A percentile compares a stretch with the other conserved stretches of the same genome.
Conservation (phyloP, 2,888 invertebrate genomes). For the Cantharis flavilabris region DNA sequence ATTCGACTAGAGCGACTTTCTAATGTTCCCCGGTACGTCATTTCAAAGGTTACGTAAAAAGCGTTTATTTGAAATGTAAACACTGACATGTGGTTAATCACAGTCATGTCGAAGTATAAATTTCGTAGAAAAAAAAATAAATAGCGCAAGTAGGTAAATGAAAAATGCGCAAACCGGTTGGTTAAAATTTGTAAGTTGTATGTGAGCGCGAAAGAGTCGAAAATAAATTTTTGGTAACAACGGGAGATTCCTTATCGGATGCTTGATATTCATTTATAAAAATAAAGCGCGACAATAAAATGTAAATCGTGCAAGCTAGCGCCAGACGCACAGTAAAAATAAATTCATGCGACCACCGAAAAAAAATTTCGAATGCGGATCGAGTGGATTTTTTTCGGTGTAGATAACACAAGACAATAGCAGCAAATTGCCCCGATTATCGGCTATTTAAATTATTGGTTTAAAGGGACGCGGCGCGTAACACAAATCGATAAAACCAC, state of each 20-base stretch:
- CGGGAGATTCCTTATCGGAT: conserved; percentile 3
- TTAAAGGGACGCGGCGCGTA: background rate
- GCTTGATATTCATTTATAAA: background rate
- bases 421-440: background rate
- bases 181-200: background rate
- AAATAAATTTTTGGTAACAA: conserved; percentile 4
- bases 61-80: background rate
- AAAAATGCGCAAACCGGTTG: background rate
- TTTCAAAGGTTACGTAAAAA: background rate
- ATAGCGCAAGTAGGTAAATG: background rate
- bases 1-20: background rate
- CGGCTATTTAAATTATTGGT: background rate
- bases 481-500: conserved; percentile 6
- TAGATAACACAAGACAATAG: background rate
- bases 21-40: background rate
- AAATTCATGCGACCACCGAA: conserved; percentile 10
- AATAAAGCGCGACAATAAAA: conserved; percentile 5
- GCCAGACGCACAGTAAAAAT: conserved; percentile 28
- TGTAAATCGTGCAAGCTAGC: conserved; percentile 7
- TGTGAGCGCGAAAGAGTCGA: background rate
- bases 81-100: background rate
- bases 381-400: background rate
- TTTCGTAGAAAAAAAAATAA: background rate
- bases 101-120: background rate
- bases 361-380: background rate